These are phyloP conservation scores for Melanostigma gelatinosum DNA, from an alignment of 2,113 vertebrate genomes.

Conservation along the genomic window DNA sequence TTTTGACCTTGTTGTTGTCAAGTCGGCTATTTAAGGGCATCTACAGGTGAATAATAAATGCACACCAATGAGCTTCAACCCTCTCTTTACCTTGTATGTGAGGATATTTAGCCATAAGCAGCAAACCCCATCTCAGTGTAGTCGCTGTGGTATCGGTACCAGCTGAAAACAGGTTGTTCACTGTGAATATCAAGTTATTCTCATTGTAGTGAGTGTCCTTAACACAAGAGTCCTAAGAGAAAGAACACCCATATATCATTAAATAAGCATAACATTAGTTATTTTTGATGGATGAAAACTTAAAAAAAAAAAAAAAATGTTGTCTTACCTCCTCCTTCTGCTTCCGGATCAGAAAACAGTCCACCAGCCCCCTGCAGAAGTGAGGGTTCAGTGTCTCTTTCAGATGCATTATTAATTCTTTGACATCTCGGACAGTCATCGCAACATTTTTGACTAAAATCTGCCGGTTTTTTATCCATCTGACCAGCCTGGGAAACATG, in stretches of 20 bases:
- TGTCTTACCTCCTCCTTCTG: slow-evolving; percentile 66
- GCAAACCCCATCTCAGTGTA: slow-evolving; percentile 73
- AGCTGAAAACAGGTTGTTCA: slow-evolving; percentile 73
- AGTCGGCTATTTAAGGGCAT: neutral
- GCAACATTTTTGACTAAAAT: slow-evolving; percentile 10
- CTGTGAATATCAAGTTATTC: slow-evolving; percentile 64
- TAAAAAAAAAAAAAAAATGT: no score
- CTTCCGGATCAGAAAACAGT: slow-evolving; percentile 73
- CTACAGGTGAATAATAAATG: neutral
- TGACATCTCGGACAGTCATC: neutral
- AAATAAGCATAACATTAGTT: neutral
- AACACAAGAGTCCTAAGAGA: slow-evolving; percentile 41
- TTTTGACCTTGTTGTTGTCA: neutral
- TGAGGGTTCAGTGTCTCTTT: slow-evolving; percentile 71
- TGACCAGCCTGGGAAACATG: slow-evolving; percentile 71
- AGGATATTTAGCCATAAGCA: slow-evolving; percentile 82
- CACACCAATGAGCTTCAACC: neutral
- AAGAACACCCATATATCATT: neutral
- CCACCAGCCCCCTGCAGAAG: slow-evolving; percentile 66
- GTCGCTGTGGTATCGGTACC: slow-evolving; percentile 78
- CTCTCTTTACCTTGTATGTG: slow-evolving; percentile 80
- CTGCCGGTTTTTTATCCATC: slow-evolving; percentile 57
- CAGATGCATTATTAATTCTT: slow-evolving; percentile 33
- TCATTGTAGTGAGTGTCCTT: slow-evolving; percentile 52
- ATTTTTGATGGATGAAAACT: neutral